Conservation (phyloP, 1,140 invertebrate species). For the Ceratoteleas bidentatus region DNA sequence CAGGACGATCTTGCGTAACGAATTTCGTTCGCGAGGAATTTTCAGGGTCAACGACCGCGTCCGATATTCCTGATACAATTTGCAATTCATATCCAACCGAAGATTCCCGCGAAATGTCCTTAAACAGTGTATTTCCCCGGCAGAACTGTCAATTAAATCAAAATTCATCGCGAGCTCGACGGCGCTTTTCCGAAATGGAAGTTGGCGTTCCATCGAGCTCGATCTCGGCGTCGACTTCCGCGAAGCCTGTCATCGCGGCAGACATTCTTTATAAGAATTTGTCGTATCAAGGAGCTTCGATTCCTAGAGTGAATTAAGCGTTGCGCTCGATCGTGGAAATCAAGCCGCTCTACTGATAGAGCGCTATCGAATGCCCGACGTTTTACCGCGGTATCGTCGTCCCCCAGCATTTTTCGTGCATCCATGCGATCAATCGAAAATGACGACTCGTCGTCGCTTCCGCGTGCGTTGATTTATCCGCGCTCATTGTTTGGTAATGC, state of each 20-base stretch:
- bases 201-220: not conserved
- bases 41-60: constrained; percentile 43
- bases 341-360: constrained; percentile 36
- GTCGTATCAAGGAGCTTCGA: constrained; percentile 52
- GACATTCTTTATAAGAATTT: constrained; percentile 61
- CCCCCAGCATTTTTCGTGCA: constrained; percentile 27
- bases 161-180: not conserved
- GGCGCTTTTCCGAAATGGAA: not conserved
- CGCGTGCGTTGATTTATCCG: constrained; percentile 42
- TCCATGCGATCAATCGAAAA: constrained; percentile 45
- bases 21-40: constrained; percentile 36
- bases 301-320: constrained; percentile 53
- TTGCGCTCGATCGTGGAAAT: constrained; percentile 42
- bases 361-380: constrained; percentile 19
- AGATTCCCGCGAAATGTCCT: not conserved
- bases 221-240: constrained; percentile 26
- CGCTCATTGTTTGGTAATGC: constrained; percentile 51
- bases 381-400: constrained; percentile 20
- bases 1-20: constrained; percentile 38
- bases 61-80: no score
- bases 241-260: constrained; percentile 36
- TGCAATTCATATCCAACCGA: not conserved
- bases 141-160: no score
- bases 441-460: constrained; percentile 11
- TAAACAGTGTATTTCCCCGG: no score